Base-by-base conservation (phyloP, 1,140 invertebrate species). In the Uloborus diversus region DNA sequence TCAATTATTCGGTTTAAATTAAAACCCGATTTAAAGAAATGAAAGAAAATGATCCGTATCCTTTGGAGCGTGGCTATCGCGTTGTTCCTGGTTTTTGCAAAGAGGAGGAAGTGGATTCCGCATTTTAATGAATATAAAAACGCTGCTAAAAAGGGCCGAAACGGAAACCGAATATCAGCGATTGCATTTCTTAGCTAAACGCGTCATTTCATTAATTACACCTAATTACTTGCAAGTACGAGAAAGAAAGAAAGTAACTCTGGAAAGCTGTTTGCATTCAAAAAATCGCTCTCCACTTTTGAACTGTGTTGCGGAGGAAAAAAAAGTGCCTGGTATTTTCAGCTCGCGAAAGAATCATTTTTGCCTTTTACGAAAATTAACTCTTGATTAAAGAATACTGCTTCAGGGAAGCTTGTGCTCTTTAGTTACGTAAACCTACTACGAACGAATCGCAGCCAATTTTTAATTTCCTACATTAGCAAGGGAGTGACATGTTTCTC, bases 151-250 rank as follows among this genome's bases (percentile, higher is more conserved):
- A 53, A 53, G 33, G 27, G 47, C 30, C 28, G 51, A 62, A 59
- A 78, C 33, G 73, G 57, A 78, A 25, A 51, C 62, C 57, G 59
- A 75, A 65, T 78, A 78, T 78, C 73, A 66, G 53, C 56, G 35
- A n/a, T 51, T 78, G 27, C 30, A 17, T 35, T 65, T 56, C 61
- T 78, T 64, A 78, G 73, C 62, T 66, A 78, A 78, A 62, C 61
- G 61, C 61, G 30, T 65, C 47, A 78, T 78, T 78, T 78, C 73
- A 78, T 78, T 78, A 78, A 78, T 78, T 78, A 78, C 73, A 32
- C 27, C 73, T 78, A 78, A 78, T 78, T 78, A 78, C 66, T 28
- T 66, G 32, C 42, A 47, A 56, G 73, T 11, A 51, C 11, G 49
- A n/a, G 35, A 47, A 49, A 78, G 35, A 32, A 37, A 14, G 73